These are phyloP conservation scores for Petromus typicus DNA, from an alignment of 2,113 vertebrate genomes.

Conservation along the genomic window DNA sequence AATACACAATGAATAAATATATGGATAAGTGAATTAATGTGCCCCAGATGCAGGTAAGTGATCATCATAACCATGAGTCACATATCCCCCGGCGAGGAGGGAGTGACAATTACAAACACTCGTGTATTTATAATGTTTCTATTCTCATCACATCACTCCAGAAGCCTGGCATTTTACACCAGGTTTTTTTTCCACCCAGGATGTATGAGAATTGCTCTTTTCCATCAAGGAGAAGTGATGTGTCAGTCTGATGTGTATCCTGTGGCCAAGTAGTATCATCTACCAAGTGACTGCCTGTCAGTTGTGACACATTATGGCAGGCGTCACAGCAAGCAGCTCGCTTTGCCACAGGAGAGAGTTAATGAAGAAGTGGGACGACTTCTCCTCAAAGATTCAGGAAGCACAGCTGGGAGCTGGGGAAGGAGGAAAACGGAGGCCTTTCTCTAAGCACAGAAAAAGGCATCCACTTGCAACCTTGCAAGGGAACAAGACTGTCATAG, in stretches of 20 bases:
- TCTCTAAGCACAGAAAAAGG: not conserved
- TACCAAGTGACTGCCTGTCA: conserved; percentile 63
- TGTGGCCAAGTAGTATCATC: conserved; percentile 37
- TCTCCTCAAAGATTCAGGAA: conserved; percentile 36
- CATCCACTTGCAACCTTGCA: not conserved
- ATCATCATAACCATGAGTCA: conserved; percentile 13
- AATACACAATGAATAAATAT: conserved; percentile 20
- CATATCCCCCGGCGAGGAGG: not conserved
- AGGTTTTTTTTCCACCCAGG: not conserved
- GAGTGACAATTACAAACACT: conserved; percentile 49
- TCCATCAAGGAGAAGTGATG: not conserved
- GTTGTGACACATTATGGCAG: conserved; percentile 67
- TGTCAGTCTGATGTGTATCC: conserved; percentile 66
- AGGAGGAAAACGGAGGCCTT: not conserved
- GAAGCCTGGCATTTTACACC: conserved; percentile 40
- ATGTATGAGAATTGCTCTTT: conserved; percentile 56
- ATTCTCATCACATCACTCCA: not conserved
- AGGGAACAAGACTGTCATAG: not conserved
- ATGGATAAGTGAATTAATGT: not conserved
- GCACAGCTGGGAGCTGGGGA: not conserved
- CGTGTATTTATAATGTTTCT: conserved; percentile 41
- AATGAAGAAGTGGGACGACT: conserved; percentile 18
- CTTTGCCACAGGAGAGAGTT: conserved; percentile 38
- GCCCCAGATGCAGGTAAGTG: not conserved
- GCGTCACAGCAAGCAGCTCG: conserved; percentile 46